A percentile compares a stretch with the other conserved stretches of the same genome.
phyloP scores from a whole-genome alignment of 2,797 vertebrate species.

The Pyrocephalus nanus region DNA sequence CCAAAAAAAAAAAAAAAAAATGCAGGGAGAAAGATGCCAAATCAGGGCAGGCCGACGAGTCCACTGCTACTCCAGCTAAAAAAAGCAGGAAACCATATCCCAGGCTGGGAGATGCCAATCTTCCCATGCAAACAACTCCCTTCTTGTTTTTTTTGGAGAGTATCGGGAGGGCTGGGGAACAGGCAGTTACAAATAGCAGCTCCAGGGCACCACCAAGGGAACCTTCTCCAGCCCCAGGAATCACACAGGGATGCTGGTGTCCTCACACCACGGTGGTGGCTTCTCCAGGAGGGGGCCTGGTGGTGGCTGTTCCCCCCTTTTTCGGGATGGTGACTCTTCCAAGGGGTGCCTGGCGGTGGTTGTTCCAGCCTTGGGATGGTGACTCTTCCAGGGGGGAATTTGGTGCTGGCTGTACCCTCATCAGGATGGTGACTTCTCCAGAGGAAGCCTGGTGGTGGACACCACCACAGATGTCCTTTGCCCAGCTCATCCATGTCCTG shows the following conservation, averaged over 20 bases:
- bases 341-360: neutral
- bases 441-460: neutral
- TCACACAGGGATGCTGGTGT: neutral
- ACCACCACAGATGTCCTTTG: neutral
- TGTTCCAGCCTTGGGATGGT: neutral
- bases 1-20: neutral
- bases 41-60: slow-evolving; percentile 47
- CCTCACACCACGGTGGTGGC: neutral
- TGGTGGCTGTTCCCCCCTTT: neutral
- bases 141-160: slow-evolving; percentile 68
- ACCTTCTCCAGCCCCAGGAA: neutral
- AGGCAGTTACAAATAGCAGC: slow-evolving; percentile 47
- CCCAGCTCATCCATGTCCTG: neutral
- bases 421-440: neutral
- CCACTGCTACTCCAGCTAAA: slow-evolving; percentile 55
- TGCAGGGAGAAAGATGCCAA: slow-evolving; percentile 44
- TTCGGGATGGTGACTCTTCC: neutral
- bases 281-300: neutral
- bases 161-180: neutral
- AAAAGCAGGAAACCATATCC: slow-evolving; percentile 69
- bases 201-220: neutral
- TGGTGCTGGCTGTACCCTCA: neutral
- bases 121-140: slow-evolving; percentile 67
- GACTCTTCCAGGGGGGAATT: neutral
- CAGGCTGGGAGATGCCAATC: slow-evolving; percentile 67